These are phyloP conservation scores for Fistularia commersonii DNA, from an alignment of 2,797 vertebrate species.

Conservation along the genomic window DNA sequence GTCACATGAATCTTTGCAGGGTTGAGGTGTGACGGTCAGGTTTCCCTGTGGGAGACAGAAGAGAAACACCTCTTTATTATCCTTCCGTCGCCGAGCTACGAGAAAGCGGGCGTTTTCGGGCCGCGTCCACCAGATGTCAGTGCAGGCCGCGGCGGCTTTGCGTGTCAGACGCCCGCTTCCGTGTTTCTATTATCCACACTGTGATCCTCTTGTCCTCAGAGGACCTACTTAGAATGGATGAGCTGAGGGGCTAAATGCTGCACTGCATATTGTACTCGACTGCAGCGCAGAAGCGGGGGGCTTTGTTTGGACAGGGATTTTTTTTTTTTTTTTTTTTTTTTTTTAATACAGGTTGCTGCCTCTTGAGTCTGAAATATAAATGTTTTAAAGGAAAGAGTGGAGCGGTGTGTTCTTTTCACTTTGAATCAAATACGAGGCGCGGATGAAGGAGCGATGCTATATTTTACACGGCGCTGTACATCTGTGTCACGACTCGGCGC, in stretches of 20 bases:
- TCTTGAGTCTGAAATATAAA: conserved; percentile 22
- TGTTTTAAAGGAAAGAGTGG: conserved; percentile 9
- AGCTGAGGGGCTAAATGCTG: conserved; percentile 61
- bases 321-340: conserved; percentile 22
- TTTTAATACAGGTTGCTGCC: no score
- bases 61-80: not conserved
- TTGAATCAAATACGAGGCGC: conserved; percentile 28
- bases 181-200: conserved; percentile 53
- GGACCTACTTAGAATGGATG: conserved; percentile 66
- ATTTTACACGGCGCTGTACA: conserved; percentile 14
- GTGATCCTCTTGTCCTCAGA: conserved; percentile 72
- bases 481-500: conserved; percentile 17
- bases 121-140: conserved; percentile 66
- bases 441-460: conserved; percentile 11
- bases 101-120: not conserved
- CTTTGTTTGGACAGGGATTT: conserved; percentile 36
- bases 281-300: conserved; percentile 30
- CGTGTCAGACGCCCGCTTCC: conserved; percentile 15
- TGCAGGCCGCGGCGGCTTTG: conserved; percentile 35
- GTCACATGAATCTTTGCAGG: conserved; percentile 88
- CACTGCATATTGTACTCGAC: conserved; percentile 50
- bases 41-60: conserved; percentile 70
- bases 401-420: conserved; percentile 27
- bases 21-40: conserved; percentile 79
- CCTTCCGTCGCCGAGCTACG: not conserved